Base-by-base conservation (phyloP, 2,888 invertebrate genomes). In the Agriopis aurantiaria region DNA sequence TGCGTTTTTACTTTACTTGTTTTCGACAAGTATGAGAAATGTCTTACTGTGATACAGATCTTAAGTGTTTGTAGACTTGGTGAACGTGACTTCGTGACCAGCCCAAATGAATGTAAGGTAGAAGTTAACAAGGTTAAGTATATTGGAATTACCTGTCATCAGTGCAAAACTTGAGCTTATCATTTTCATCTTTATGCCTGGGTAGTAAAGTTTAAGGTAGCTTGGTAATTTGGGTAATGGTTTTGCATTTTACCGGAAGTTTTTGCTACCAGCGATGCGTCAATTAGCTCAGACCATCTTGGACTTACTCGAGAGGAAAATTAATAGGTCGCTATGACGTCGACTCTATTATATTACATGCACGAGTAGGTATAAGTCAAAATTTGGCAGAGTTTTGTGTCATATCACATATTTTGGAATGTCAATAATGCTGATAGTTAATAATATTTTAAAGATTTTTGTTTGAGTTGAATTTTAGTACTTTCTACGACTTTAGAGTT, bases 91-190 rank as follows among this genome's bases (percentile, higher is more conserved):
- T 65, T 63, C 65, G 65, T 70, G 68, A 68, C 69, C 63, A 64
- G 71, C 65, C 59, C 71, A 56, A 71, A 66, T 64, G 66, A 73
- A 62, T 70, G 59, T 63, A 68, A 71, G 68, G 49, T 56, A 62
- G 41, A 49, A 63, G 66, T 48, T 46, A 40, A 48, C 68, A 68
- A 68, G 68, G 68, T 58, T 63, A 58, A 40, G 45, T 40, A 52
- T 57, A 48, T 53, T 51, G 46, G 46, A 62, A 52, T 58, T 63
- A 48, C 62, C 17, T 57, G 10, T 12, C 51, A 63, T 58, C 41
- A 45, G n/a, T 4, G 11, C 33, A 12, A 59, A 9, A 40, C 3
- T 55, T 9, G 45, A 33, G n/a, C 1, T 11, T 14, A 23, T 4
- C n/a, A 40, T 56, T 51, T 23, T 62, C 45, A 45, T 62, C 57